phyloP scores from a whole-genome alignment of 1,140 invertebrate genomes.

The Cyclina sinensis region DNA sequence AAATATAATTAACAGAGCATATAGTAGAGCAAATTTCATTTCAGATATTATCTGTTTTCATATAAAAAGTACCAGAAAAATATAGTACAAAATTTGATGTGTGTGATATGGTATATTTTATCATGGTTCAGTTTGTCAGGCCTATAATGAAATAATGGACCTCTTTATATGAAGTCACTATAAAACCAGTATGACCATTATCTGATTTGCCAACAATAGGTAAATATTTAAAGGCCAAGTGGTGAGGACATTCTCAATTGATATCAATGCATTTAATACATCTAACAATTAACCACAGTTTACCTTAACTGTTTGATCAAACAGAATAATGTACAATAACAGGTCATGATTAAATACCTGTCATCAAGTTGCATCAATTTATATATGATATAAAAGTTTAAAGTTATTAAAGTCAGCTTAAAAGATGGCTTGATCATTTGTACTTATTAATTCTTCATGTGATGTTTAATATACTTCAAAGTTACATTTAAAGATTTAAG shows the following conservation, averaged over 20 bases:
- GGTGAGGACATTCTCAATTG: background rate
- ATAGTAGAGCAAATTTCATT: too few relatives aligned
- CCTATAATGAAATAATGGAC: background rate
- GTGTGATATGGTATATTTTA: background rate
- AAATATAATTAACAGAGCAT: too few relatives aligned
- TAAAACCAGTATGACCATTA: background rate
- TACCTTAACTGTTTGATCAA: background rate
- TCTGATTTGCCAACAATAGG: constrained; percentile 33
- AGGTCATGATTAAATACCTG: background rate
- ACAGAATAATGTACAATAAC: background rate
- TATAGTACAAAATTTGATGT: too few relatives aligned
- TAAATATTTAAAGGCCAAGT: background rate
- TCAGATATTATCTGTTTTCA: too few relatives aligned
- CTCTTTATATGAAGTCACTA: background rate
- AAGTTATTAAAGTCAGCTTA: background rate
- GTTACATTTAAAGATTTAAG: too few relatives aligned
- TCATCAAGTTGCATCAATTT: constrained; percentile 17
- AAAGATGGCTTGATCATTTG: background rate
- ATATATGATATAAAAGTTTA: too few relatives aligned
- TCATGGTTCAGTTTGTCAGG: background rate
- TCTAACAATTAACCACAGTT: constrained; percentile 15
- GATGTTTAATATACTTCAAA: too few relatives aligned
- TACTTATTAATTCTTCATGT: background rate
- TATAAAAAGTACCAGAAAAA: too few relatives aligned
- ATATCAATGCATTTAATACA: constrained; percentile 15